phyloP scores from a whole-genome alignment of 1,140 invertebrate species.

The Argopecten irradians region DNA sequence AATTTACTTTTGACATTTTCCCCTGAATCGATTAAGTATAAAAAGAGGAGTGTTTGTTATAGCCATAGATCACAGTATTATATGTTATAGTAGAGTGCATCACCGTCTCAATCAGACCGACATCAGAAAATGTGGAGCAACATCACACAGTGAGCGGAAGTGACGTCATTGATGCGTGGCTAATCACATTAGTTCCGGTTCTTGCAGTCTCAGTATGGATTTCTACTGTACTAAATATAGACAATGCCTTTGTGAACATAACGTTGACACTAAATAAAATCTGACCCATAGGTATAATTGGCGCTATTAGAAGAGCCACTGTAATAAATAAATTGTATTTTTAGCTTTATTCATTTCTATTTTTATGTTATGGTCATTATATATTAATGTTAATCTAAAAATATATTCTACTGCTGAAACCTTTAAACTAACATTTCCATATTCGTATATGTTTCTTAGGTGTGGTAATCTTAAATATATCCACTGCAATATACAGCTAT shows the following conservation, averaged over 20 bases:
- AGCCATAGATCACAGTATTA: not conserved
- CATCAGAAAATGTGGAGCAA: not conserved
- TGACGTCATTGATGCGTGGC: conserved; percentile 4
- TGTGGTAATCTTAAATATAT: no score
- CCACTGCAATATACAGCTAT: no score
- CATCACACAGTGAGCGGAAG: not conserved
- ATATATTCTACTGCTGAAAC: no score
- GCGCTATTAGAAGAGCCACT: no score
- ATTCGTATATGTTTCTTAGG: no score
- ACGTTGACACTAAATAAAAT: not conserved
- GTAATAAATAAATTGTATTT: no score
- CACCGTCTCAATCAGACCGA: not conserved
- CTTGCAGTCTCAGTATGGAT: not conserved
- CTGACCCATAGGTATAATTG: no score
- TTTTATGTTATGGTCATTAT: no score
- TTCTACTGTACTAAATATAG: not conserved
- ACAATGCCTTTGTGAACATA: not conserved
- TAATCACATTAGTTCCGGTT: not conserved
- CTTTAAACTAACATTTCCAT: no score
- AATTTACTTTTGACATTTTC: conserved; percentile 3
- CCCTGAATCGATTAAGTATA: not conserved
- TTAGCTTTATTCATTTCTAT: no score
- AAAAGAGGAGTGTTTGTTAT: not conserved
- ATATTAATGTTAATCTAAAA: no score
- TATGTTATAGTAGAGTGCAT: not conserved